These are phyloP conservation scores for Micromesistius poutassou DNA, from an alignment of 2,797 vertebrate genomes.

Conservation along the genomic window DNA sequence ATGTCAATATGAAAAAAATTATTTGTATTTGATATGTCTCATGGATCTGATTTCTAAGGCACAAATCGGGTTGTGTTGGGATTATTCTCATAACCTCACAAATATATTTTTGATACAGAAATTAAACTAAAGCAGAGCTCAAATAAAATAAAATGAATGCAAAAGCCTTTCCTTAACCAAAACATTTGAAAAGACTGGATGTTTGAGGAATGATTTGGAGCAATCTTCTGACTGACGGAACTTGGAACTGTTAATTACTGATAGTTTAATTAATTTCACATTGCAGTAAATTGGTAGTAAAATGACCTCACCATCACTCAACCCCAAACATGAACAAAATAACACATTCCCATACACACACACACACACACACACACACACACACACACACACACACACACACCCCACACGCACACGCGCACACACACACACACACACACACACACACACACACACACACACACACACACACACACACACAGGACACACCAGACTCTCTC, in stretches of 20 bases:
- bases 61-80: background rate
- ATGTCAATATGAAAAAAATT: background rate
- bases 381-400: no score
- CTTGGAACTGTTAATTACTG: conserved; percentile 46
- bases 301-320: conserved; percentile 15
- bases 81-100: background rate
- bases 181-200: conserved; percentile 35
- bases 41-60: background rate
- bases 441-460: no score
- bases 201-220: conserved; percentile 52
- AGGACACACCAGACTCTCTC: no score
- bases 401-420: background rate
- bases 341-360: no score
- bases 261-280: background rate
- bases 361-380: no score
- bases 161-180: background rate
- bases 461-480: no score
- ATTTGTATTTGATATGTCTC: background rate
- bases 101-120: background rate
- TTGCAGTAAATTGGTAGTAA: background rate
- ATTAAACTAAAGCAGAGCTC: background rate
- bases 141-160: background rate
- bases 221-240: conserved; percentile 39
- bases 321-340: background rate
- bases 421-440: background rate